Base-by-base conservation (phyloP, 2,113 vertebrate genomes). In the Festucalex cinctus region DNA sequence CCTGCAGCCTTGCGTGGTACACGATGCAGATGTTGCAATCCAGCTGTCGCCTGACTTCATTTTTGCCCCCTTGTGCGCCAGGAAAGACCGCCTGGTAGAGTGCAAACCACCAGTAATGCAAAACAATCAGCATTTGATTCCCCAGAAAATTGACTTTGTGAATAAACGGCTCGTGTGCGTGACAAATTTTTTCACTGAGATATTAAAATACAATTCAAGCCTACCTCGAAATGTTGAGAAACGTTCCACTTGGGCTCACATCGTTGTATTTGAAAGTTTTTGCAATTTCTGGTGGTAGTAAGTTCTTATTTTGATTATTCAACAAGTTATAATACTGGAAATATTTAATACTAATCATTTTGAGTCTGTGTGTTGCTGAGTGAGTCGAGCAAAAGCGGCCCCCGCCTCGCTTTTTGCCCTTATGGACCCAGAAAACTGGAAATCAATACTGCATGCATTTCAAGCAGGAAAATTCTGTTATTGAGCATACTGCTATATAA, bases 381-480 rank as follows among this genome's bases (percentile, higher is more conserved):
- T 54, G 76, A 79, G 82, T 85, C 76, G 70, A 84, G 81, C 81
- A 83, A 87, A 87, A 17, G 81, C 83, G 83, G 85, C 80, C 83
- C 79, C 80, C 65, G 77, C 85, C 80, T 81, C 71, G 80, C 82
- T 81, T 81, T 77, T 88, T 88, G 84, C 85, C 86, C 88, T 86
- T 73, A 78, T 82, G 82, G 86, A 88, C 75, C 77, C 81, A 78
- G 82, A 83, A 85, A 86, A 90, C 85, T 86, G 78, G 78, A 89
- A 88, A 90, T 90, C 87, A 88, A 91, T 91, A 89, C 85, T 83
- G 84, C 81, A 88, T 89, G 86, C 88, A 90, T 91, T 90, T 89
- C 85, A 91, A 91, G 86, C 85, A 90, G 84, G 82, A 85, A 85
- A 88, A 89, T 88, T 88, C 79, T 88, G 86, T 89, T 89, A 88